Conservation (phyloP, 1,140 invertebrate species). For the Sycobia sp. region DNA sequence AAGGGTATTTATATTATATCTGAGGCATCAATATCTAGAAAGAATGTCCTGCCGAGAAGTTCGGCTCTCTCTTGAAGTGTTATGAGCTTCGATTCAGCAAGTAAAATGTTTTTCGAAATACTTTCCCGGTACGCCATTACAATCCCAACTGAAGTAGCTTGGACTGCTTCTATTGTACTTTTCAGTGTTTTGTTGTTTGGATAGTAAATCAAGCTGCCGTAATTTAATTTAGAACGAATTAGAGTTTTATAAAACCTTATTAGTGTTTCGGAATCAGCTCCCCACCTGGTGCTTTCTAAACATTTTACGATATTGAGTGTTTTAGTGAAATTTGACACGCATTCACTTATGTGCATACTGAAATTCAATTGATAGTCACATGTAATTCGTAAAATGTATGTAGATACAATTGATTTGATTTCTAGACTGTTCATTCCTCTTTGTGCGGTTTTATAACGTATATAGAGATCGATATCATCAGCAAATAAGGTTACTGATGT, state of each 20-base stretch:
- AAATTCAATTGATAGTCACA: background rate
- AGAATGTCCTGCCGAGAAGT: background rate
- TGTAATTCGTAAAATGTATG: background rate
- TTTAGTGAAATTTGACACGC: background rate
- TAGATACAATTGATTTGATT: background rate
- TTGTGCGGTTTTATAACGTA: too few species aligned
- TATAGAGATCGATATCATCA: background rate
- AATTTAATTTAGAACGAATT: conserved; percentile 2
- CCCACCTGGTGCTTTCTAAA: conserved; percentile 17
- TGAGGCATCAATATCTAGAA: too few species aligned
- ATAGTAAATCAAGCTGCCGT: conserved; percentile 7
- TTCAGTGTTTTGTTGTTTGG: background rate
- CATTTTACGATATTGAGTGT: conserved; percentile 16
- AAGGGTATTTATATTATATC: too few species aligned
- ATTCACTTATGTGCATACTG: background rate
- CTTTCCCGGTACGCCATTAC: conserved; percentile 8
- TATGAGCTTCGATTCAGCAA: conserved; percentile 7
- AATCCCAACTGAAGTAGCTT: background rate
- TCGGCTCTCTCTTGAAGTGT: background rate
- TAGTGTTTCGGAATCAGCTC: background rate
- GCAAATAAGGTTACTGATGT: background rate
- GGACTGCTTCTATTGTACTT: conserved; percentile 8
- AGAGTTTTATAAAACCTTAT: background rate
- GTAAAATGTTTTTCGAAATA: conserved; percentile 9
- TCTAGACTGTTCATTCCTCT: background rate